phyloP scores from a whole-genome alignment of 2,888 invertebrate species.

The Daptonema setosum region DNA sequence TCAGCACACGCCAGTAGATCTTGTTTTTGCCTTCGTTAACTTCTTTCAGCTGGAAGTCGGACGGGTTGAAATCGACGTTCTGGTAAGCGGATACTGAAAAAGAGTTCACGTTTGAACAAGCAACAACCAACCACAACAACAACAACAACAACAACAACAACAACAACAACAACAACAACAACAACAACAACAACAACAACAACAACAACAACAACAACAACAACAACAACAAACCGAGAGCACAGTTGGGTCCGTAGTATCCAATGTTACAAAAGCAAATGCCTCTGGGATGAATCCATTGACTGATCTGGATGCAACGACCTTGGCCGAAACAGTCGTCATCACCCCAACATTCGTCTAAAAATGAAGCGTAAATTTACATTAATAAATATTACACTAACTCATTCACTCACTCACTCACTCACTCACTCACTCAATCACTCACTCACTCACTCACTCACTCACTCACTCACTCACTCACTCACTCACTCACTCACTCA shows the following conservation, averaged over 20 bases:
- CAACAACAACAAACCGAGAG: slow-evolving; percentile 43
- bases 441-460: no score
- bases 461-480: no score
- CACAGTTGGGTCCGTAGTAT: slow-evolving; percentile 62
- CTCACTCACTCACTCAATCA: no score
- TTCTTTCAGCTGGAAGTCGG: not conserved
- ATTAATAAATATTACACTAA: no score
- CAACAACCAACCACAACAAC: no score
- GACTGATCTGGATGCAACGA: slow-evolving; percentile 37
- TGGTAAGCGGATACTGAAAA: slow-evolving; percentile 1
- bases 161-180: no score
- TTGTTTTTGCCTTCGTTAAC: slow-evolving; percentile 43
- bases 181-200: no score
- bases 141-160: no score
- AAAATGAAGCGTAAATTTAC: not conserved
- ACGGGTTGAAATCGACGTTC: not conserved
- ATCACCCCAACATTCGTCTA: slow-evolving; percentile 60
- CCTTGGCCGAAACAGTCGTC: slow-evolving; percentile 57
- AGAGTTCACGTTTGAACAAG: no score
- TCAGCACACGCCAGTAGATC: slow-evolving; percentile 60
- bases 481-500: no score
- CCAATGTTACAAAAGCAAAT: slow-evolving; percentile 74
- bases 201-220: no score
- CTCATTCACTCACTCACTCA: no score
- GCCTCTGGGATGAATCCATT: slow-evolving; percentile 54